phyloP scores from a whole-genome alignment of 1,140 invertebrate species.

The Tetraneura akinire region DNA sequence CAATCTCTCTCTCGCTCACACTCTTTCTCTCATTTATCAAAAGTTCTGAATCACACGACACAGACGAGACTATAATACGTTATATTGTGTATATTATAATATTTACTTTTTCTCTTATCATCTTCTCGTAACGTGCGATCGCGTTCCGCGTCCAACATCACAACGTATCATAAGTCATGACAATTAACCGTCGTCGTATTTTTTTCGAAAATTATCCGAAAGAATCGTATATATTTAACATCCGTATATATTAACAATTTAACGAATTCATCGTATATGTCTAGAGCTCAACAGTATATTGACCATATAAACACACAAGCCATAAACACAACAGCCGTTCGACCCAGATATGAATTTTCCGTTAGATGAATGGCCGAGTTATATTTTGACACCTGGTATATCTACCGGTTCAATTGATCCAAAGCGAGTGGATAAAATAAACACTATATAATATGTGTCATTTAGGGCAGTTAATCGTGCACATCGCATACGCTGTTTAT shows the following conservation, averaged over 20 bases:
- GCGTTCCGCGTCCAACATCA: background rate
- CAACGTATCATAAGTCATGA: slow-evolving; percentile 1
- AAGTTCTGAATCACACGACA: no score
- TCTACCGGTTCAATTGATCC: slow-evolving; percentile 5
- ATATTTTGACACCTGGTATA: background rate
- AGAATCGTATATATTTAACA: background rate
- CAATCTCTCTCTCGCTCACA: no score
- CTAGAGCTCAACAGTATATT: no score
- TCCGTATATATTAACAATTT: no score
- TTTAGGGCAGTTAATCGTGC: background rate
- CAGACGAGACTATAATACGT: background rate
- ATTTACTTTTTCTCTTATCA: no score
- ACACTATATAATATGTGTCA: background rate
- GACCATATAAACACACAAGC: background rate
- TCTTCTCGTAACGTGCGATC: background rate
- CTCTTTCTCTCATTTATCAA: no score
- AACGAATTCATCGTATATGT: background rate
- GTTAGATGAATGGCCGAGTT: slow-evolving; percentile 18
- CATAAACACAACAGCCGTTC: background rate
- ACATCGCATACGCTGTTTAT: background rate
- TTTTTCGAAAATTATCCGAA: background rate
- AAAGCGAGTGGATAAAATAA: slow-evolving; percentile 8
- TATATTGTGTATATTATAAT: no score
- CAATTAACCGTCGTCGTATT: no score
- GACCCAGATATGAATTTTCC: slow-evolving; percentile 32